Evolutionary conservation across 2,888 invertebrate species (phyloP).

Genomic region (Clistopyga incitator): DNA sequence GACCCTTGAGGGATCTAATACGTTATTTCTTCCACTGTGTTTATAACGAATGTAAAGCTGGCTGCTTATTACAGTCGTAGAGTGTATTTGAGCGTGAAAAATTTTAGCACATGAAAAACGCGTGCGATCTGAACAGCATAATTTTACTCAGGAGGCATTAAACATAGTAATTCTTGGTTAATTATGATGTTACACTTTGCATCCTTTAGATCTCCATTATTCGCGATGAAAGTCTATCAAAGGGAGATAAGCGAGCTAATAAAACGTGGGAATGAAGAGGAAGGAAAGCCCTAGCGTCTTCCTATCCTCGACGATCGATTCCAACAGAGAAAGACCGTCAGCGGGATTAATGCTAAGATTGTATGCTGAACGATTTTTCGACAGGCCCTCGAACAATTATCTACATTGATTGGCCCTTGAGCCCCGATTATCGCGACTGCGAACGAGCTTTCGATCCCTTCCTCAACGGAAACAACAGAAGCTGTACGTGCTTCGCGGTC

Average conservation of each 20-base stretch:
- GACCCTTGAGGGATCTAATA: conserved; percentile 49
- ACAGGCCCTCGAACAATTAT: conserved; percentile 75
- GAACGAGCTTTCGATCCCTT: conserved; percentile 59
- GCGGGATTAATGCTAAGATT: conserved; percentile 76
- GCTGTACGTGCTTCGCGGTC: conserved; percentile 37
- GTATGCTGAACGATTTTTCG: conserved; percentile 79
- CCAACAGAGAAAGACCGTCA: not conserved
- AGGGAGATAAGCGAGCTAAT: not conserved
- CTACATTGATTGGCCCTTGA: conserved; percentile 74
- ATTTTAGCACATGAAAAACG: not conserved
- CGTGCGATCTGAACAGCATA: not conserved
- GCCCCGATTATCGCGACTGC: conserved; percentile 72
- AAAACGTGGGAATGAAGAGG: not conserved
- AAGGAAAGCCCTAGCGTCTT: not conserved
- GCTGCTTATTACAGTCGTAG: not conserved
- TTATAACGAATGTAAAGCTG: conserved; percentile 55
- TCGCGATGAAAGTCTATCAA: not conserved
- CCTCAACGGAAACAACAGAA: conserved; percentile 51
- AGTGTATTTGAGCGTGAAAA: conserved; percentile 11
- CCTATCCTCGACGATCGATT: conserved; percentile 12
- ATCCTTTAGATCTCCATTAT: conserved; percentile 16
- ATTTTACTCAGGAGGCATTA: not conserved
- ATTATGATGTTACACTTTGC: not conserved
- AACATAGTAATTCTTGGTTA: not conserved
- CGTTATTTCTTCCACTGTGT: conserved; percentile 19